These are phyloP conservation scores for Gadus macrocephalus DNA, from an alignment of 2,113 vertebrate genomes.

Conservation along the genomic window DNA sequence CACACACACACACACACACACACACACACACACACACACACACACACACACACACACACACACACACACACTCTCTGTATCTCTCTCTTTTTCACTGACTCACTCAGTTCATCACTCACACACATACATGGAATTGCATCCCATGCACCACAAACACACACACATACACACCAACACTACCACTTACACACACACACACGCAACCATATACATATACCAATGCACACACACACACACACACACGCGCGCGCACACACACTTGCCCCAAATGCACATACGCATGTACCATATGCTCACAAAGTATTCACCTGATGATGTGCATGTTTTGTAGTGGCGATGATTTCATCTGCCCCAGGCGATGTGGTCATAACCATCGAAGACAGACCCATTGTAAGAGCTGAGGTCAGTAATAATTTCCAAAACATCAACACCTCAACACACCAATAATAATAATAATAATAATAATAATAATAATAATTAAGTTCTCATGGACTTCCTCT, in stretches of 20 bases:
- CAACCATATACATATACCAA: no score
- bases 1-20: background rate
- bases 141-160: no score
- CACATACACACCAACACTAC: no score
- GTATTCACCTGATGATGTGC: background rate
- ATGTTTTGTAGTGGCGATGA: slow-evolving; percentile 74
- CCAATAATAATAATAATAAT: no score
- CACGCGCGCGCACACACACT: no score
- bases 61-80: no score
- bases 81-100: no score
- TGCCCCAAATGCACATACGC: background rate
- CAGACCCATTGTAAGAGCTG: slow-evolving; percentile 71
- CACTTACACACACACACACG: no score
- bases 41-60: background rate
- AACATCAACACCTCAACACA: background rate
- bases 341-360: slow-evolving; percentile 76
- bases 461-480: no score
- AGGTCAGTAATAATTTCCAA: slow-evolving; percentile 67
- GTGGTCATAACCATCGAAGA: slow-evolving; percentile 85
- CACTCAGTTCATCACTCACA: no score
- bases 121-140: no score
- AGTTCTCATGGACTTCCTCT: background rate
- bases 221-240: background rate
- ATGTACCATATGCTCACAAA: background rate
- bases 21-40: background rate